phyloP scores from a whole-genome alignment of 2,113 vertebrate genomes.

The Podiceps cristatus region DNA sequence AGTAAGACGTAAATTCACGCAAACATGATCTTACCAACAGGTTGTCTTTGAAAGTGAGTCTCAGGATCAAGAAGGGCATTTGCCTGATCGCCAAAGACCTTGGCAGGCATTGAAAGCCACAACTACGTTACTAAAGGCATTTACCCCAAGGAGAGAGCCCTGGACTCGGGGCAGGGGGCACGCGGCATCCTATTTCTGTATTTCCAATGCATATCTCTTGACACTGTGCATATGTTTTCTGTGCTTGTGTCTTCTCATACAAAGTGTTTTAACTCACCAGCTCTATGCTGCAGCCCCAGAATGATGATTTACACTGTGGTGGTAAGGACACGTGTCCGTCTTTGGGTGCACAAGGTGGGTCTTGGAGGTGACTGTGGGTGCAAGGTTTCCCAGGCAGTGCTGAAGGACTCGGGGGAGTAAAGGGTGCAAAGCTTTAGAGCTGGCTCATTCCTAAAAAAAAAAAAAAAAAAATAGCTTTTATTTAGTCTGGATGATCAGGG shows the following conservation, averaged over 20 bases:
- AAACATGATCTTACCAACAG: not conserved
- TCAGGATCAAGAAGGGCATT: not conserved
- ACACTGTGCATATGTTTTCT: fast-evolving
- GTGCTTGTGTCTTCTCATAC: not conserved
- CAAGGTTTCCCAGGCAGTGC: not conserved
- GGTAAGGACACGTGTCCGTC: fast-evolving
- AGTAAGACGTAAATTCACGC: not conserved
- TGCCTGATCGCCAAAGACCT: not conserved
- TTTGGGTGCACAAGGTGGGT: fast-evolving
- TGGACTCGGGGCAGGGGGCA: fast-evolving
- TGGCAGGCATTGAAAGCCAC: not conserved
- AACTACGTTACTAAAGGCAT: not conserved
- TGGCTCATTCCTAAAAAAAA: not conserved
- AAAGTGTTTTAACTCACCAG: not conserved
- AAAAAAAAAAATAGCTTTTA: not conserved
- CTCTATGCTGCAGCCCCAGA: not conserved
- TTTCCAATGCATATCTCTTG: not conserved
- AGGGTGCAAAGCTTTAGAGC: not conserved
- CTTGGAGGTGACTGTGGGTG: not conserved
- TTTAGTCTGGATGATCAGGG: not conserved
- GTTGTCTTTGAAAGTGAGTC: not conserved
- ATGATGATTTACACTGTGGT: not conserved
- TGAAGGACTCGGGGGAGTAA: not conserved
- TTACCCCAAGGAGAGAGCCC: not conserved
- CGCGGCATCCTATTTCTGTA: not conserved